phyloP scores from a whole-genome alignment of 1,140 invertebrate species.

The Drosophila sechellia region DNA sequence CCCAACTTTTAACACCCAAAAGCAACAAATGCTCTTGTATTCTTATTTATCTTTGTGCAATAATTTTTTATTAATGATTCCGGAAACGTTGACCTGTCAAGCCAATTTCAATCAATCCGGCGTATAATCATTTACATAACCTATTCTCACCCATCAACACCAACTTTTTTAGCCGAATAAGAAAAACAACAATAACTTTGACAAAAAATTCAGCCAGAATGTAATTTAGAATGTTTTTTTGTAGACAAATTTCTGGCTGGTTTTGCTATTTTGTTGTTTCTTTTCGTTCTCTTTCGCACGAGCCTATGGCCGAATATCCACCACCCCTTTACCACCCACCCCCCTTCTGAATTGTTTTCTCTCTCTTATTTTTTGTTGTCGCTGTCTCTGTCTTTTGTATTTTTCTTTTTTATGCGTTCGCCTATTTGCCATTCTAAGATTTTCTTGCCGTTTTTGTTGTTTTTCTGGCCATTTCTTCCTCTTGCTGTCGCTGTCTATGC shows the following conservation, averaged over 20 bases:
- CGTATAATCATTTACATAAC: conserved; percentile 33
- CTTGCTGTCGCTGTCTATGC: conserved; percentile 31
- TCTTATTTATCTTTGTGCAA: neutral
- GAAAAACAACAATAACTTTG: conserved; percentile 17
- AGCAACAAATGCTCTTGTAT: too few species aligned
- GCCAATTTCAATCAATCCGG: conserved; percentile 20
- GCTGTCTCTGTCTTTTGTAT: conserved; percentile 9
- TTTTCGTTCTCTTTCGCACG: conserved; percentile 14
- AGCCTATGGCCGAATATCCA: conserved; percentile 36
- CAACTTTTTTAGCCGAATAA: neutral
- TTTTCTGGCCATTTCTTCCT: conserved; percentile 35
- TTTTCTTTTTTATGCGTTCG: conserved; percentile 21
- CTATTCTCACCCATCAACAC: conserved; percentile 7
- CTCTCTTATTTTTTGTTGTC: neutral
- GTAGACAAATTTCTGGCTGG: conserved; percentile 27
- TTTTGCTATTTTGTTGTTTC: conserved; percentile 38
- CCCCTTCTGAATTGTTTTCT: neutral
- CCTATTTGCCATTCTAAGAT: conserved; percentile 44
- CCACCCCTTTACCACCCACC: conserved; percentile 9
- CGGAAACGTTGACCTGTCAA: neutral
- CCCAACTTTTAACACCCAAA: too few species aligned
- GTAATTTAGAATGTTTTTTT: conserved; percentile 22
- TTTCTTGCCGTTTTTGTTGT: conserved; percentile 47
- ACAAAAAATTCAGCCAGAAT: neutral
- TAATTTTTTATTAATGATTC: conserved; percentile 3